Evolutionary conservation across 2,888 invertebrate species (phyloP), one percentile per base, ranked within the genome.

Genomic region (Eretmocerus hayati): DNA sequence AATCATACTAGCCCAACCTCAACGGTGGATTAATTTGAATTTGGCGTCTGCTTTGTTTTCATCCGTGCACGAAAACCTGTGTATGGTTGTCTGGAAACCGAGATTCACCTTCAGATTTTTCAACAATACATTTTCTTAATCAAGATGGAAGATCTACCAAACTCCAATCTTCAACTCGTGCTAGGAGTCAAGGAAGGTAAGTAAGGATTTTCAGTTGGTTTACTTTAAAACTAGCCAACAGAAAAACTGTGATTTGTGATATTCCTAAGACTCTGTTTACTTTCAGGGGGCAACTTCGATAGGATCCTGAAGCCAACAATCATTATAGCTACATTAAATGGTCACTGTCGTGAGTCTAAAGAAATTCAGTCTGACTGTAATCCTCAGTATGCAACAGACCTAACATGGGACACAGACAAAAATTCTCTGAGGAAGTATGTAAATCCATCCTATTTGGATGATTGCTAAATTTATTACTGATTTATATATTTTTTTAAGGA

Each of bases 331-430:
- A 79, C 81, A 33, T 66, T 84, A 4, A 81, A 83, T 72, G 80
- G 81, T 1, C 78, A 81, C 56, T 78, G 80, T 62, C 69, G 83
- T 59, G 84, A 87, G 68, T 82, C 87, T 0, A 84, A 85, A 61
- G 75, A 79, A 13, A 76, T 77, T 8, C 74, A 78, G 2, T 75
- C 82, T 0, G 73, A 75, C 23, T 75, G 78, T 39, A 72, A 76
- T 46, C 83, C 84, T 1, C 71, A 77, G 37, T 86, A 87, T 64
- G 81, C 82, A 54, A 84, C 83, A 19, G 85, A 87, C 65, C 77
- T 88, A 46, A 80, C 86, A 42, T 89, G 88, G 88, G 86, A 87
- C 67, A 81, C 84, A 3, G 84, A 85, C 58, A 84, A 84, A 70
- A 77, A 79, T 58, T 77, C 80, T 50, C 75, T 87, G 56, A 77